Evolutionary conservation across 2,888 invertebrate species (phyloP), one percentile per base, ranked within the genome.

Genomic region (Sarcophaga carnaria): DNA sequence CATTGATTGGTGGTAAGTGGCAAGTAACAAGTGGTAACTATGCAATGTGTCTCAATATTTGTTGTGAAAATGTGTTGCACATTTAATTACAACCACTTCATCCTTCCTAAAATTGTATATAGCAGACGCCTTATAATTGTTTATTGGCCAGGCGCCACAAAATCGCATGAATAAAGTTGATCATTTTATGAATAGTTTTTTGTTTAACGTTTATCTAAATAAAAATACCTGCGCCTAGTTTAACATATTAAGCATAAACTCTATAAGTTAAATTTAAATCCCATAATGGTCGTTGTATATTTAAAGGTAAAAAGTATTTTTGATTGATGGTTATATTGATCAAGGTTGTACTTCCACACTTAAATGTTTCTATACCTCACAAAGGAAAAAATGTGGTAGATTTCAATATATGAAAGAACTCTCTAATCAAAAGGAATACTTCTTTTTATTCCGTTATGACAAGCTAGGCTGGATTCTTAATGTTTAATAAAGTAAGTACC

Each of bases 91-190:
- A 37, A 37, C 8, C 37, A 37, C 8, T 10, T 37, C 37, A 84
- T 87, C 81, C 82, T 84, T 87, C 72, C 77, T 83, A 69, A 82
- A 79, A 60, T 75, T 70, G 72, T 80, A 60, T 54, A 74, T 76
- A 76, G 47, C 78, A 84, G 87, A 84, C 84, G 79, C 79, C 79
- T 79, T 71, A 79, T 84, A 87, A 87, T 87, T 87, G 84, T 84
- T 84, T 76, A 82, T 78, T 84, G 81, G 62, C 27, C 66, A 87
- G 87, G 87, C 87, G 87, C 87, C 87, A 87, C 79, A 87, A 76
- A 87, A 84, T 84, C 59, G 81, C 81, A 81, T 66, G 79, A 71
- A 79, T 71, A 25, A 70, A 75, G 66, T 71, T 62, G 11, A 80
- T 59, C 63, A 77, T 69, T 78, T 75, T 78, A 71, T 20, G 74